Conservation (phyloP, 1,140 invertebrate species). For the Drosophila aff. region DNA sequence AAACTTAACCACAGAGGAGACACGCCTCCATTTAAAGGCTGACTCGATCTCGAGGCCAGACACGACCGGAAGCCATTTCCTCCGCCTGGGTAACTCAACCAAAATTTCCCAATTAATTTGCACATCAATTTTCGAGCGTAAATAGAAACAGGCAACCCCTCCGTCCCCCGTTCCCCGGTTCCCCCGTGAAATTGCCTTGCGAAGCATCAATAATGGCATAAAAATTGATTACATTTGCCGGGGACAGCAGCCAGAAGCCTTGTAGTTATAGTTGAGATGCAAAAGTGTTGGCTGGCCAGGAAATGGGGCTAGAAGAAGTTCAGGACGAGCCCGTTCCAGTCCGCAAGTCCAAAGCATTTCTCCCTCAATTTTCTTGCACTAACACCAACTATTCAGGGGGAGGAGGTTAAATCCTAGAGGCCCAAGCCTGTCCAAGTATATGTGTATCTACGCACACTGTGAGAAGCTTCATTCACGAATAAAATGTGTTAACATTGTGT, state of each 20-base stretch:
- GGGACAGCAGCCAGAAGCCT: conserved; percentile 24
- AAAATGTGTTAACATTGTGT: neutral
- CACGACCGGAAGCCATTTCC: conserved; percentile 58
- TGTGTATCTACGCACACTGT: conserved; percentile 22
- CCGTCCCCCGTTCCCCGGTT: no score
- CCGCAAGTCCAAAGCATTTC: neutral
- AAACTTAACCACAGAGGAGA: conserved; percentile 55
- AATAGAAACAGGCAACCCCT: conserved; percentile 45
- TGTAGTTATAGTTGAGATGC: conserved; percentile 61
- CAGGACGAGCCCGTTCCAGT: conserved; percentile 16
- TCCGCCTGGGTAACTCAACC: conserved; percentile 38
- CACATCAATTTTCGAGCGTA: conserved; percentile 59
- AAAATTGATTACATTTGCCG: conserved; percentile 80
- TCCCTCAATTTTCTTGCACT: conserved; percentile 59
- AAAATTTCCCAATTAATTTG: conserved; percentile 80
- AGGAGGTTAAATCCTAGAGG: conserved; percentile 60
- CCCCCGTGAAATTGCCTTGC: conserved; percentile 55
- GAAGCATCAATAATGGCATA: conserved; percentile 81
- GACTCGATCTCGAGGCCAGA: conserved; percentile 41
- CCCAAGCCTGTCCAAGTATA: conserved; percentile 49
- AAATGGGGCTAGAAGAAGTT: conserved; percentile 51
- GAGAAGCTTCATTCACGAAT: conserved; percentile 4
- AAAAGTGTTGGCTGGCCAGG: conserved; percentile 56
- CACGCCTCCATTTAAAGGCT: conserved; percentile 72
- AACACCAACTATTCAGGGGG: conserved; percentile 40